phyloP scores from a whole-genome alignment of 2,113 vertebrate genomes.

The Neodon shergylaensis region DNA sequence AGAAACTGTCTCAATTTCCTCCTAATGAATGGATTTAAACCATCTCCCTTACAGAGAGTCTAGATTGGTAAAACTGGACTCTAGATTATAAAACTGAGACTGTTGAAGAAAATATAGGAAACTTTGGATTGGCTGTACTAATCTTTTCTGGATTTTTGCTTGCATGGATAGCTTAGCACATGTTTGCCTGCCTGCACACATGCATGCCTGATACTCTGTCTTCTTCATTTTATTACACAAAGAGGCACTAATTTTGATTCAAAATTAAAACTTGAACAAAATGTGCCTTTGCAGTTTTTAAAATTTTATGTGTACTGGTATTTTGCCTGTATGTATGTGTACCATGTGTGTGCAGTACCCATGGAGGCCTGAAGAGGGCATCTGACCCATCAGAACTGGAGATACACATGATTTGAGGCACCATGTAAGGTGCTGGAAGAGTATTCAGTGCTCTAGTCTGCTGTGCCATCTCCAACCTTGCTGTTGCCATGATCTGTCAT shows the following conservation, averaged over 20 bases:
- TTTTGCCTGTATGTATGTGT: not conserved
- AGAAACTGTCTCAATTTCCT: slow-evolving; percentile 70
- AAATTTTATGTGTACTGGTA: not conserved
- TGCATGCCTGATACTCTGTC: not conserved
- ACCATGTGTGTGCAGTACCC: not conserved
- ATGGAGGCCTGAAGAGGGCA: not conserved
- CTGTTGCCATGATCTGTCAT: not conserved
- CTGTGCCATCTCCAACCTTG: not conserved
- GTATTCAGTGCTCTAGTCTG: not conserved
- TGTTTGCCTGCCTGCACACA: not conserved
- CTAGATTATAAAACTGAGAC: not conserved
- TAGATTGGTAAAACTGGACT: not conserved
- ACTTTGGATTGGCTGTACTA: not conserved
- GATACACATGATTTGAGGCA: not conserved
- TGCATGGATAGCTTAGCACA: not conserved
- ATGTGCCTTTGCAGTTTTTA: not conserved
- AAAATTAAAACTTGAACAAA: not conserved
- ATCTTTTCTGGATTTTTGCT: not conserved
- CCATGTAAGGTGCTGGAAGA: not conserved
- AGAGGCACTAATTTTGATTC: slow-evolving; percentile 49
- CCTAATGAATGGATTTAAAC: slow-evolving; percentile 62
- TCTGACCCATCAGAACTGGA: not conserved
- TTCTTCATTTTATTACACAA: not conserved
- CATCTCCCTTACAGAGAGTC: slow-evolving; percentile 18
- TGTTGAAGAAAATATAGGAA: not conserved